Evolutionary conservation across 1,140 invertebrate genomes (phyloP).

Genomic region (Aphis craccivora): DNA sequence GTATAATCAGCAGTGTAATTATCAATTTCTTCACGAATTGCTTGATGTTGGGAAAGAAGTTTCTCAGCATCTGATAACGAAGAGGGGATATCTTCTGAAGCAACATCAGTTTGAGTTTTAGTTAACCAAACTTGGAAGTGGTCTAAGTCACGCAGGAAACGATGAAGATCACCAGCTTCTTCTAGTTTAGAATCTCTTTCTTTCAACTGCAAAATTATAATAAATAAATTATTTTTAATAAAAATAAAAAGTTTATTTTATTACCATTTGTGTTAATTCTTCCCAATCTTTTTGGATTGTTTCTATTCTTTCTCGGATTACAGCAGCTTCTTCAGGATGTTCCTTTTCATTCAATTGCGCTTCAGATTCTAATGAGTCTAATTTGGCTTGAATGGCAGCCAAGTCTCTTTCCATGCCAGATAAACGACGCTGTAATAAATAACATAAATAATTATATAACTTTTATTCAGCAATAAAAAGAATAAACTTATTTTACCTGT

Average conservation of each 20-base stretch:
- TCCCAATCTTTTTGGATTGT: conserved; percentile 94
- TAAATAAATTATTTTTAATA: conserved; percentile 2
- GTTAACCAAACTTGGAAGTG: conserved; percentile 99
- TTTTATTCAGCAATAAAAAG: neutral
- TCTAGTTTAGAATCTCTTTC: conserved; percentile 97
- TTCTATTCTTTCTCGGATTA: conserved; percentile 88
- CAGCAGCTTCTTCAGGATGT: conserved; percentile 94
- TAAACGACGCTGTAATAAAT: conserved; percentile 77
- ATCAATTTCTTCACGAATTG: conserved; percentile 98
- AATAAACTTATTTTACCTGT: conserved; percentile 64
- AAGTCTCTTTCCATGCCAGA: conserved; percentile 98
- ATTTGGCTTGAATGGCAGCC: conserved; percentile 96
- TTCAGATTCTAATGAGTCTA: conserved; percentile 91
- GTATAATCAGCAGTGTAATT: conserved; percentile 98
- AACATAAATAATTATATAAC: neutral
- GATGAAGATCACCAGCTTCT: conserved; percentile 97
- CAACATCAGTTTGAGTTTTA: conserved; percentile 96
- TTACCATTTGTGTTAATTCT: conserved; percentile 92
- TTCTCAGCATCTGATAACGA: conserved; percentile 96
- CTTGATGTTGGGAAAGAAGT: conserved; percentile 94
- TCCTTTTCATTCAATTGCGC: conserved; percentile 89
- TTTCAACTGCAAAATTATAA: conserved; percentile 73
- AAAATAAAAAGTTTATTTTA: conserved; percentile 55
- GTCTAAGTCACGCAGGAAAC: conserved; percentile 97
- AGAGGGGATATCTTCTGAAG: conserved; percentile 97